Conservation (phyloP, 2,888 invertebrate species). For the Troides oblongomaculatus region DNA sequence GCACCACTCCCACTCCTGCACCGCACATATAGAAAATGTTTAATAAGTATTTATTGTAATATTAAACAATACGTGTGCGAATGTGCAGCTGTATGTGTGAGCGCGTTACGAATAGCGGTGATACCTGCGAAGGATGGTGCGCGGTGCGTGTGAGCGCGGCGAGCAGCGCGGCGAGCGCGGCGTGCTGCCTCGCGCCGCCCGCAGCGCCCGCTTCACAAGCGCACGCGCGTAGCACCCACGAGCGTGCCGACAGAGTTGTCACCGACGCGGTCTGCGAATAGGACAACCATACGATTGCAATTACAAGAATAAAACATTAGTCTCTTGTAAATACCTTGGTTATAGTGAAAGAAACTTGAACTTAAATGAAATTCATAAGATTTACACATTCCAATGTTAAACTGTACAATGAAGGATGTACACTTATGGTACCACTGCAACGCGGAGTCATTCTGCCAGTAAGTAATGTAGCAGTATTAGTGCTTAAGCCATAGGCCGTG, state of each 20-base stretch:
- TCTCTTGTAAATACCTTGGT: no score
- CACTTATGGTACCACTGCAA: no score
- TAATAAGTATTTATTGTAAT: no score
- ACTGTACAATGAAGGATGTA: no score
- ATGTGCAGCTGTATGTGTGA: conserved; percentile 19
- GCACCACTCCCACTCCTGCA: conserved; percentile 69
- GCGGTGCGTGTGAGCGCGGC: conserved; percentile 60
- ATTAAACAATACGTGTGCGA: background rate
- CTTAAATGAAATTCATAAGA: no score
- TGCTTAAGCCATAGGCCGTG: no score
- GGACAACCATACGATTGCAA: background rate
- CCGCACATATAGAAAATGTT: no score
- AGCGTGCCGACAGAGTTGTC: conserved; percentile 57
- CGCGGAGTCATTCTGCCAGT: no score
- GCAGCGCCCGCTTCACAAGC: conserved; percentile 66
- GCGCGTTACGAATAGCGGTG: background rate
- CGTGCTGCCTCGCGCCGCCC: conserved; percentile 58
- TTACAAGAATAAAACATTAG: background rate
- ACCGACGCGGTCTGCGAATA: conserved; percentile 48
- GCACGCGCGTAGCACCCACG: conserved; percentile 69
- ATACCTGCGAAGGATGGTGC: conserved; percentile 47
- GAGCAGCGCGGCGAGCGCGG: conserved; percentile 84
- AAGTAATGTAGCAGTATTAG: no score
- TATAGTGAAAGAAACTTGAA: background rate
- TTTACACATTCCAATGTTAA: no score